phyloP scores from a whole-genome alignment of 2,113 vertebrate genomes.

The Clarias gariepinus region DNA sequence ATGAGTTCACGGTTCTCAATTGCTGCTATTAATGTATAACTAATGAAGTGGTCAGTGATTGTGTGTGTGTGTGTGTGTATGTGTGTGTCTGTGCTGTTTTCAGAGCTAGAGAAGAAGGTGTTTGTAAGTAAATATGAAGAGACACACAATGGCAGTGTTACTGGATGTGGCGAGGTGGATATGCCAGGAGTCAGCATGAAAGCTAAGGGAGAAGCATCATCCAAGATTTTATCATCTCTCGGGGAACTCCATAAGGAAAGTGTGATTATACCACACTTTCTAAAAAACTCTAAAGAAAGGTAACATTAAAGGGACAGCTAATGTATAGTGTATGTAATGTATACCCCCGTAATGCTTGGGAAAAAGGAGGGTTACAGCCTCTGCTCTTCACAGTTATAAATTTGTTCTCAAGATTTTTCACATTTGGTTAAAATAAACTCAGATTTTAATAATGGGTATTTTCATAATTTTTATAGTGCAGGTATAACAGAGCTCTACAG shows the following conservation, averaged over 20 bases:
- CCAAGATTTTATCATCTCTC: conserved; percentile 80
- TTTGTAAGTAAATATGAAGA: conserved; percentile 79
- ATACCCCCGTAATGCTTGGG: background rate
- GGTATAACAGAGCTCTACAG: background rate
- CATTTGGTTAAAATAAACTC: background rate
- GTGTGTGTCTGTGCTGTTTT: conserved; percentile 8
- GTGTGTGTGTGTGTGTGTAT: background rate
- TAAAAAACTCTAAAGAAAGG: conserved; percentile 76
- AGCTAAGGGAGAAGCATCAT: conserved; percentile 64
- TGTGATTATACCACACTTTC: conserved; percentile 80
- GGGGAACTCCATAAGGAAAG: conserved; percentile 84
- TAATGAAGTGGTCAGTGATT: no score
- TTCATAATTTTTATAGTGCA: background rate
- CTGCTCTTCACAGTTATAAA: background rate
- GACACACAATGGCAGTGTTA: conserved; percentile 67
- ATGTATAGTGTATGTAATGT: no score
- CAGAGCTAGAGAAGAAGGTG: conserved; percentile 79
- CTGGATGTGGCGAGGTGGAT: conserved; percentile 66
- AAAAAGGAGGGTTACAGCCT: background rate
- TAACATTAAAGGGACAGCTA: conserved; percentile 49
- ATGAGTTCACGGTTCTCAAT: no score
- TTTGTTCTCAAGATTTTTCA: background rate
- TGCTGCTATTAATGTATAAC: no score
- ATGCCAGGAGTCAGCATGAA: conserved; percentile 63
- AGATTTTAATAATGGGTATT: background rate